Base-by-base conservation (phyloP, 2,888 invertebrate species). In the Netelia inedita region DNA sequence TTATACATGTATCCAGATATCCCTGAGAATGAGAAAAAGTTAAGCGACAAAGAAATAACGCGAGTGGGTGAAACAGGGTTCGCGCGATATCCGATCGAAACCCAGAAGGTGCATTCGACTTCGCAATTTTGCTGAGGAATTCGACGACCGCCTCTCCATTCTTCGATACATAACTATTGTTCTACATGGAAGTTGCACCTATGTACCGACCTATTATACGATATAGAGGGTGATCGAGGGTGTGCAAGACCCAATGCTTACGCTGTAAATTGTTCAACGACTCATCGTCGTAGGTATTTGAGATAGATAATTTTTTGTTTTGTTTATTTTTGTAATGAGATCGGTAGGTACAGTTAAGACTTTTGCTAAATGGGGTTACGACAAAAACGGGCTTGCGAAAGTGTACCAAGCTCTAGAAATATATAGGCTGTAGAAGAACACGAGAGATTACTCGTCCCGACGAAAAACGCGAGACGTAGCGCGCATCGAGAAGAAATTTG, bases 101-200 rank as follows among this genome's bases (percentile, higher is more conserved):
- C 85, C 69, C 74, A 46, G 43, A 74, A 71, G 83, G 46, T 61
- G 63, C 65, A 73, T 83, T 79, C 80, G 80, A 73, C 63, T 83
- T 66, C 28, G 57, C 43, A 66, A 76, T 71, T 79, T 83, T 85
- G 69, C 63, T 68, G 59, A 35, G 74, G 76, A 75, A 80, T 76
- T 80, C 59, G 23, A 21, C 23, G 59, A 69, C 14, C 41, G n/a
- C 65, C 9, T 74, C 19, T 5, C 41, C 41, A 43, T 82, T 28
- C 57, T 19, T 55, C 21, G 50, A 73, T 68, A 78, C 41, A 23
- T 75, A 73, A 16, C 14, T 23, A n/a, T 66, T 50, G 50, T 35
- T 28, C n/a, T 21, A 1, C 23, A 69, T 35, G 35, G 35, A 35
- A 35, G 6, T 3, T 35, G 35, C 6, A 6, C 5, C 8, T 35